Evolutionary conservation across 2,888 invertebrate species (phyloP), one percentile per base, ranked within the genome.

Genomic region (Lasioglossum malachurum): DNA sequence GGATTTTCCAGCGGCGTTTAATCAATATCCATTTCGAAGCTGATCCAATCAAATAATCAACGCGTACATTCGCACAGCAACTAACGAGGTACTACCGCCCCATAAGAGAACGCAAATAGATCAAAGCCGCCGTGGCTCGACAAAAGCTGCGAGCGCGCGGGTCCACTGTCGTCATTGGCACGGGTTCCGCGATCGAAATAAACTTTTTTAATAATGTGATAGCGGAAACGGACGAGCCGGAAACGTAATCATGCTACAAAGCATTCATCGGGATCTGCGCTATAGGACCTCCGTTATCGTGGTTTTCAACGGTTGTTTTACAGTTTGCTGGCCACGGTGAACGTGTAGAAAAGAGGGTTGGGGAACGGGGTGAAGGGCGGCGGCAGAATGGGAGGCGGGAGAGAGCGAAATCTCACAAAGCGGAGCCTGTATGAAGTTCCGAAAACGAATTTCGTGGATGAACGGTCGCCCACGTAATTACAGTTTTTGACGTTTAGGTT

Each of bases 131-230:
- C 23, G 67, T 67, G 31, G 7, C 35, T 35, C 35, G 35, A 67
- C 71, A 71, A 71, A 71, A 71, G 38, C 71, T 38, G 35, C 19
- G 46, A 16, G 49, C 19, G 19, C 35, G 19, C 67, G 14, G 60
- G 23, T 41, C 64, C 16, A n/a, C 19, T 19, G 57, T 46, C 31
- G 67, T 41, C 83, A 38, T 23, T 31, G n/a, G 41, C 7, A 2
- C 53, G 53, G 75, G 74, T 53, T 10, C 19, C 16, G 8, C n/a
- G 57, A 64, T 64, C 44, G 73, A 41, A 71, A 76, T 79, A 76
- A 81, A 87, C 75, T 79, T 87, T 85, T 85, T 85, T 82, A 84
- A 86, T 86, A 87, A 85, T 77, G 78, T n/a, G 78, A 79, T 79
- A 57, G 23, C 71, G 73, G 35, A 85, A 82, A 75, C 60, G 49